Evolutionary conservation across 2,888 invertebrate genomes (phyloP).

Genomic region (Perizoma affinitatum): DNA sequence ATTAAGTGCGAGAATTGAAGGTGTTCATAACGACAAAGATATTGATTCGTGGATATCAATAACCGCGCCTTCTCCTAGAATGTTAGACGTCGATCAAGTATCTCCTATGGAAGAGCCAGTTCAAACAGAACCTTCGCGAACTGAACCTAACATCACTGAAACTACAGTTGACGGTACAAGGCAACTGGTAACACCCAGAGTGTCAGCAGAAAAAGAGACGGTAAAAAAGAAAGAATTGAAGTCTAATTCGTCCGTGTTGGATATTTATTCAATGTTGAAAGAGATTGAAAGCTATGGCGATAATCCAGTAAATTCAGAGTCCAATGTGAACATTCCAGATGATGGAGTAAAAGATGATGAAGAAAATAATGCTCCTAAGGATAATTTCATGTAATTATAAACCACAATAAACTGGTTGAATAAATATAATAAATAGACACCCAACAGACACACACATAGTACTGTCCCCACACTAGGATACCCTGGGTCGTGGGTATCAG

Average conservation of each 20-base stretch:
- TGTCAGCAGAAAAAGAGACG: constrained; percentile 42
- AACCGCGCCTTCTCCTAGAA: constrained; percentile 67
- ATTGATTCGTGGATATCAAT: constrained; percentile 81
- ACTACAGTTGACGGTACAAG: constrained; percentile 34
- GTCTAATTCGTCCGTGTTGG: constrained; percentile 71
- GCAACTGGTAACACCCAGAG: constrained; percentile 23
- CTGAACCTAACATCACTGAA: constrained; percentile 28
- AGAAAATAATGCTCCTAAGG: constrained; percentile 60
- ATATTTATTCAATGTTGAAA: constrained; percentile 80
- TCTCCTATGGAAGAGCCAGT: constrained; percentile 34
- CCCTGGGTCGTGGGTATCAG: too few species aligned
- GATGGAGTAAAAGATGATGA: constrained; percentile 53
- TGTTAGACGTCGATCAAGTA: constrained; percentile 45
- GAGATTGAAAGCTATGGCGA: constrained; percentile 79
- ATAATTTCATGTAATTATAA: constrained; percentile 72
- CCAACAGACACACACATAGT: too few species aligned
- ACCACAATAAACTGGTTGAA: neutral
- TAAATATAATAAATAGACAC: too few species aligned
- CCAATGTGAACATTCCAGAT: constrained; percentile 44
- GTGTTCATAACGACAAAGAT: constrained; percentile 75
- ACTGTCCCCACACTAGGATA: too few species aligned
- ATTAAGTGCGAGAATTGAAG: constrained; percentile 70
- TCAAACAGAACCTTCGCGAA: constrained; percentile 30
- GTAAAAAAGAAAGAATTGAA: constrained; percentile 57
- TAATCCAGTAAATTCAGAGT: constrained; percentile 61